Conservation (phyloP, 1,140 invertebrate species). For the Scaptodrosophila lebanonensis region DNA sequence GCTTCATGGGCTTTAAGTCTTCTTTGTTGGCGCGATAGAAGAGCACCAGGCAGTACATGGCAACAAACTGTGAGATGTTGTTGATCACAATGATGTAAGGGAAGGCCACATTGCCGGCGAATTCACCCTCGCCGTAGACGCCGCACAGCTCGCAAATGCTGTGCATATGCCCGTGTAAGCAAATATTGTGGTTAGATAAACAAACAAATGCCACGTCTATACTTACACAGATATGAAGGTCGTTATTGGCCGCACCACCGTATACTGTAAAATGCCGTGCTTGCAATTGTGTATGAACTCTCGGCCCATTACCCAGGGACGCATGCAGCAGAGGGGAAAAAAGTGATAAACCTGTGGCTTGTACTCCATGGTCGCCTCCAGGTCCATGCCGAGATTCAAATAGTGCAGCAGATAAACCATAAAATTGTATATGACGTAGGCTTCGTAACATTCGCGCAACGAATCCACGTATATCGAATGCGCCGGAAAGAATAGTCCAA, state of each 20-base stretch:
- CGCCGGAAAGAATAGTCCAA: constrained; percentile 88
- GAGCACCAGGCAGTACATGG: constrained; percentile 96
- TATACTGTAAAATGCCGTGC: constrained; percentile 97
- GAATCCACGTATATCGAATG: constrained; percentile 95
- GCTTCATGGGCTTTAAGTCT: constrained; percentile 93
- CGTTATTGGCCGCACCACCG: constrained; percentile 91
- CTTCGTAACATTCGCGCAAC: constrained; percentile 95
- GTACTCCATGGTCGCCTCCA: constrained; percentile 88
- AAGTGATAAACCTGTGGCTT: constrained; percentile 91
- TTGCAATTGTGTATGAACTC: constrained; percentile 96
- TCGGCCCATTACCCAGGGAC: constrained; percentile 92
- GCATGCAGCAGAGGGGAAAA: constrained; percentile 90
- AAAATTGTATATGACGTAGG: constrained; percentile 98
- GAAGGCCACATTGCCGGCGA: constrained; percentile 89
- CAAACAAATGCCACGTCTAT: background rate
- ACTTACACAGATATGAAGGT: constrained; percentile 92
- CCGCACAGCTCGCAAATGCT: constrained; percentile 91
- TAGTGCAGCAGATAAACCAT: constrained; percentile 96
- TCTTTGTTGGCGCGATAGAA: constrained; percentile 93
- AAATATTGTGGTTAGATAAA: background rate
- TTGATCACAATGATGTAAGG: constrained; percentile 94
- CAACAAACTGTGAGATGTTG: constrained; percentile 96
- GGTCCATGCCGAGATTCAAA: constrained; percentile 88
- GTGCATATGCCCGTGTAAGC: constrained; percentile 17
- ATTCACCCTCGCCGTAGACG: constrained; percentile 94